Evolutionary conservation across 2,113 vertebrate species (phyloP), one percentile per base, ranked within the genome.

Genomic region (Toxotes jaculatrix): DNA sequence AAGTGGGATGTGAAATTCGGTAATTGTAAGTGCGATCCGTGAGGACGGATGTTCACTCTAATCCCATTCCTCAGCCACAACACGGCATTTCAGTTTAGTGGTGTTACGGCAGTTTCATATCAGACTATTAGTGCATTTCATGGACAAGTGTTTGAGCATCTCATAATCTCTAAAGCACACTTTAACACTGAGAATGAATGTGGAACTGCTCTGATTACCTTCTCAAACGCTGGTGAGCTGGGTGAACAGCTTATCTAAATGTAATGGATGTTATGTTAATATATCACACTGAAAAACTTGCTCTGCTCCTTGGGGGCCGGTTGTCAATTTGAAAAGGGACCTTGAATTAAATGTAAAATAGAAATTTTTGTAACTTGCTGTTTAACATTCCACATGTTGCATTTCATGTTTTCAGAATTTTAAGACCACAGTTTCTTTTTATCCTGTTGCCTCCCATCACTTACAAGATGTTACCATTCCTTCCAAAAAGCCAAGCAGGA

Each of bases 201-300:
- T 23, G 32, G 19, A 34, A 60, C 23, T 47, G 32, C 73, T 74
- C 7, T 83, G 45, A 83, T 71, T 69, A 43, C 6, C 53, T 71
- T 76, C 59, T 65, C 42, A 65, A 53, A 83, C 64, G 36, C 3
- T 14, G 57, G 34, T 19, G n/a, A 79, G 65, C 27, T 43, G 5
- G 9, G 56, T 70, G 16, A 77, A 56, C 11, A 51, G 31, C 49
- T 51, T n/a, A 51, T 73, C 62, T 36, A 27, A 71, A 77, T 17
- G 19, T 49, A 60, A 74, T 38, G 38, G 34, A 53, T 16, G 47
- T 49, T 47, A 23, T 62, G 74, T 72, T 49, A 34, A 65, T 32
- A n/a, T n/a, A 31, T 73, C 34, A 55, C 53, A 55, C 56, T 64
- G 43, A 2, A 43, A 80, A 78, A 60, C 32, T 53, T 21, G 51